phyloP scores from a whole-genome alignment of 2,888 invertebrate species.

The Rugalucina vietnamica region DNA sequence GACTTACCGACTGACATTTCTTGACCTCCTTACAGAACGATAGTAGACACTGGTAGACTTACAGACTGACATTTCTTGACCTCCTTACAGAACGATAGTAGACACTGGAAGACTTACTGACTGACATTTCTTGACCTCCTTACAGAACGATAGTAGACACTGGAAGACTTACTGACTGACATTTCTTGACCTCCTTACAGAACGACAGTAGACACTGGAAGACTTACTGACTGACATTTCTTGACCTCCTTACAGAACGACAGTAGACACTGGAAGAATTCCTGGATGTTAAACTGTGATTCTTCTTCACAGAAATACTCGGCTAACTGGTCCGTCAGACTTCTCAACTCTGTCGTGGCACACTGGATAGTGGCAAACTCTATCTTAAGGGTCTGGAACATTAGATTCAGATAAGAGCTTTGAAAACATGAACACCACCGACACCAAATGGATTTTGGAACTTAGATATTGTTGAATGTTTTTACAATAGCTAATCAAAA shows the following conservation, averaged over 20 bases:
- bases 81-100: background rate
- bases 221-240: slow-evolving; percentile 70
- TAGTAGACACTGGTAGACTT: too few relatives aligned
- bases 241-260: slow-evolving; percentile 74
- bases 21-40: too few relatives aligned
- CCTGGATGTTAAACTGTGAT: slow-evolving; percentile 75
- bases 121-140: slow-evolving; percentile 69
- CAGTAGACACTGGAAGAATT: slow-evolving; percentile 70
- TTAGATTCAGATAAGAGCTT: too few relatives aligned
- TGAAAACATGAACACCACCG: too few relatives aligned
- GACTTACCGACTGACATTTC: too few relatives aligned
- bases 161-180: slow-evolving; percentile 68
- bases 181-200: slow-evolving; percentile 71
- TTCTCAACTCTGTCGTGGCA: slow-evolving; percentile 70
- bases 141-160: slow-evolving; percentile 72
- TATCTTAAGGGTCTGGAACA: slow-evolving; percentile 71
- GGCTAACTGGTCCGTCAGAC: slow-evolving; percentile 73
- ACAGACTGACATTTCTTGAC: background rate
- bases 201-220: slow-evolving; percentile 62
- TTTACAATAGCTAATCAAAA: too few relatives aligned
- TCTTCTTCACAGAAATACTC: slow-evolving; percentile 79
- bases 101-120: slow-evolving; percentile 53
- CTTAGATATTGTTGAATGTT: too few relatives aligned
- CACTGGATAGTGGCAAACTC: slow-evolving; percentile 74
- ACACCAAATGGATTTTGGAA: too few relatives aligned